Evolutionary conservation across 2,113 vertebrate species (phyloP).

Genomic region (Mormyrus lacerda): DNA sequence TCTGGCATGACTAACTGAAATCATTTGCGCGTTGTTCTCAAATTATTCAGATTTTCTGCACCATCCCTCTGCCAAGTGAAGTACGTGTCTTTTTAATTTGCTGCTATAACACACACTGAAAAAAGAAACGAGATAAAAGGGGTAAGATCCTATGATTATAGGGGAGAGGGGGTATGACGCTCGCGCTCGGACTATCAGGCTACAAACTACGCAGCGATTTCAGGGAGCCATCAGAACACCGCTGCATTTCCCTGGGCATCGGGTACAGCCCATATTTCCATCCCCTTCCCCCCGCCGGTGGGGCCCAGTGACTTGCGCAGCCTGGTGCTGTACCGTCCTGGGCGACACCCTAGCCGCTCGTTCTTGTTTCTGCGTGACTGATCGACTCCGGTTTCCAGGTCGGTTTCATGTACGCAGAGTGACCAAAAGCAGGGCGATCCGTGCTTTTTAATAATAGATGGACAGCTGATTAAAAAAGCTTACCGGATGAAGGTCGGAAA

Average conservation of each 20-base stretch:
- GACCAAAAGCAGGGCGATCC: slow-evolving; percentile 33
- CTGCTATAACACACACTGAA: background rate
- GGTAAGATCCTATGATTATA: background rate
- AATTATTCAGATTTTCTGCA: background rate
- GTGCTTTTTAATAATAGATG: slow-evolving; percentile 56
- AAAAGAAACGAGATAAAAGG: background rate
- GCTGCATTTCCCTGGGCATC: background rate
- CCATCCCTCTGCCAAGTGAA: background rate
- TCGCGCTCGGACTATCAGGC: background rate
- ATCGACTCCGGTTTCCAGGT: slow-evolving; percentile 48
- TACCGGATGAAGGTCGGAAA: slow-evolving; percentile 5
- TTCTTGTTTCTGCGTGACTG: slow-evolving; percentile 33
- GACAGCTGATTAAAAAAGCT: slow-evolving; percentile 48
- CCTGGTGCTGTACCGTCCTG: background rate
- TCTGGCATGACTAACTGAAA: background rate
- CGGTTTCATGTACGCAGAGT: slow-evolving; percentile 39
- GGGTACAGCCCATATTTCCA: background rate
- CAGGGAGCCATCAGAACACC: background rate
- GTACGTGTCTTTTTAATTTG: background rate
- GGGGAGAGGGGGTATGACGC: background rate
- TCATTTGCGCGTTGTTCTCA: background rate
- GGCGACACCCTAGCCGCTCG: slow-evolving; percentile 6
- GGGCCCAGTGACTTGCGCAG: background rate
- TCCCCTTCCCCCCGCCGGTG: background rate
- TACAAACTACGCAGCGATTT: background rate